Evolutionary conservation across 2,113 vertebrate genomes (phyloP), one percentile per base, ranked within the genome.

Genomic region (Hirundichthys speculiger): DNA sequence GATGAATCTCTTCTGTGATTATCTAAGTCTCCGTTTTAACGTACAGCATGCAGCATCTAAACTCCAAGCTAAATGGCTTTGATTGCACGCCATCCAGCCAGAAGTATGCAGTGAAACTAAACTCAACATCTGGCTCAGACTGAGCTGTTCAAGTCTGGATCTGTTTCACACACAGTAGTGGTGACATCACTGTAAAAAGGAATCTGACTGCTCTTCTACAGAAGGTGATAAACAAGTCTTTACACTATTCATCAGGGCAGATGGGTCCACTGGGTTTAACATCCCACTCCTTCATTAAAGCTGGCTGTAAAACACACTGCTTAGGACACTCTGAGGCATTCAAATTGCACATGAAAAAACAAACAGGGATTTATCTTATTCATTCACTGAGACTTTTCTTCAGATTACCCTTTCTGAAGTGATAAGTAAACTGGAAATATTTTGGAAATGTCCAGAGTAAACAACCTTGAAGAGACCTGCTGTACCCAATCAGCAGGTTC

Each of bases 111-210:
- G 69, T 54, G 62, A 81, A 79, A 78, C 69, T 84, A 75, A 83
- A 81, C 69, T 85, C 77, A 88, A 90, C 92, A 93, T 90, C 92
- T 92, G 91, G 80, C 90, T 79, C 69, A 60, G 80, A 52, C 64
- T 56, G 58, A 22, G 73, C 80, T 51, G 50, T 89, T 93, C 92
- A 90, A 86, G 92, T 91, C 91, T 90, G 91, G 91, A 93, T 93
- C 80, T 89, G 92, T 91, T 88, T 88, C 79, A 84, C 84, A 75
- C 87, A 86, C 61, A 53, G 52, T 69, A 21, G 56, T 5, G 39
- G 82, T 93, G 92, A 92, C 91, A 87, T 93, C 90, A 92, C 80
- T 15, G 56, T 74, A 57, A 74, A 57, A 67, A 89, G 89, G 91
- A 93, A 92, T 92, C 90, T 20, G 55, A 77, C 76, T 61, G 71